Evolutionary conservation across 2,113 vertebrate genomes (phyloP).

Genomic region (Lepus timidus): DNA sequence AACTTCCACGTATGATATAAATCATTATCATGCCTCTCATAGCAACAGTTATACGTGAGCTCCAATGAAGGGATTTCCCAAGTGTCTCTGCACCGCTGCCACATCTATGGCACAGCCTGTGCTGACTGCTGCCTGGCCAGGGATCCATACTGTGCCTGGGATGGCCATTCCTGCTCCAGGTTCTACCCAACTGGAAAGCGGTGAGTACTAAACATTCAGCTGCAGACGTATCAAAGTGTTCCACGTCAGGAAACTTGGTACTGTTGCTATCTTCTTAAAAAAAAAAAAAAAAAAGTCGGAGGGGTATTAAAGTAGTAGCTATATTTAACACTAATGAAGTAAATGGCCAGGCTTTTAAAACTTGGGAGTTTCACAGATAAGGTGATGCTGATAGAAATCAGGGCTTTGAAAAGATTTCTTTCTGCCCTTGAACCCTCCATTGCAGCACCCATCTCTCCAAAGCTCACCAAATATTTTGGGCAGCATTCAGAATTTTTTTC

Average conservation of each 20-base stretch:
- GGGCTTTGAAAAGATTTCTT: not conserved
- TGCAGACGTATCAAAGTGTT: no score
- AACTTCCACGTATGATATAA: conserved; percentile 72
- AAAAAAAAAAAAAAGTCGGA: not conserved
- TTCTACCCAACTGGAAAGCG: conserved; percentile 98
- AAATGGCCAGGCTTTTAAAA: not conserved
- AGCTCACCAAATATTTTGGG: not conserved
- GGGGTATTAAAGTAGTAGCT: not conserved
- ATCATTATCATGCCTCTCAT: conserved; percentile 71
- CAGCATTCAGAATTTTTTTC: not conserved
- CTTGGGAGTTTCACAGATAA: no score
- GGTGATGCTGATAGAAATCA: not conserved
- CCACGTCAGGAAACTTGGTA: not conserved
- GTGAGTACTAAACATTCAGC: conserved; percentile 82
- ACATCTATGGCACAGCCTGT: conserved; percentile 96
- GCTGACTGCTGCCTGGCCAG: conserved; percentile 98
- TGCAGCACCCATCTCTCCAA: no score
- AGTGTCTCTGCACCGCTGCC: conserved; percentile 96
- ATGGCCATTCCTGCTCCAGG: conserved; percentile 96
- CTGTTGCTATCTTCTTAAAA: not conserved
- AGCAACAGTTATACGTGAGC: conserved; percentile 99
- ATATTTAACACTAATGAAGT: not conserved
- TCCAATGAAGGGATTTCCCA: conserved; percentile 96
- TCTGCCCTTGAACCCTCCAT: not conserved
- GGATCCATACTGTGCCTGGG: conserved; percentile 99